A percentile compares a stretch with the other conserved stretches of the same genome.
Conservation (phyloP, 2,113 vertebrate species). For the Peucedramus taeniatus region DNA sequence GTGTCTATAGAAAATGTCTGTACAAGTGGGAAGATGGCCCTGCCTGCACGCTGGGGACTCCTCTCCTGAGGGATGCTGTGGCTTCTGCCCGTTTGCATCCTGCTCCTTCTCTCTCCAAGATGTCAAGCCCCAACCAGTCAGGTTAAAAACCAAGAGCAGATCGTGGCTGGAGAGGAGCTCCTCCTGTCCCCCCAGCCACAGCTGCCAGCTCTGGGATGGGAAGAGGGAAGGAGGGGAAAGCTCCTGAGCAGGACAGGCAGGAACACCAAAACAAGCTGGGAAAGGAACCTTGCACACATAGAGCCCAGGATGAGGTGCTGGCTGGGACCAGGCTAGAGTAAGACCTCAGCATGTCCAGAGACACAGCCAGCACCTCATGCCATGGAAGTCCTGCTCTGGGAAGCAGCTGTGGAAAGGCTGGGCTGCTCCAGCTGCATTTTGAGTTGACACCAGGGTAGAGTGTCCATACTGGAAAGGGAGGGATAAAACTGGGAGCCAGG, state of each 20-base stretch:
- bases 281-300: fast-evolving
- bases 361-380: background rate
- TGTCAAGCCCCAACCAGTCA: background rate
- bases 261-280: background rate
- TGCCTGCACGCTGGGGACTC: background rate
- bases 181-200: background rate
- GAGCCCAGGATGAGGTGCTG: background rate
- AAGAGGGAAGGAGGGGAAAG: background rate
- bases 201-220: background rate
- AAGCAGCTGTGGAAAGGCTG: background rate
- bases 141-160: background rate
- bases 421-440: background rate
- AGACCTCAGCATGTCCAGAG: background rate
- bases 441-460: background rate
- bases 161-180: background rate
- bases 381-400: background rate
- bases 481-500: background rate
- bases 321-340: background rate
- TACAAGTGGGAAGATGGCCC: constrained; percentile 27
- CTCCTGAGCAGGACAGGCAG: fast-evolving
- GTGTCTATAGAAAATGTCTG: constrained; percentile 46
- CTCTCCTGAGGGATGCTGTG: background rate
- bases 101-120: background rate
- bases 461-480: background rate
- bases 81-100: background rate